Base-by-base conservation (phyloP, 2,113 vertebrate genomes). In the Grammatotria lemairii region DNA sequence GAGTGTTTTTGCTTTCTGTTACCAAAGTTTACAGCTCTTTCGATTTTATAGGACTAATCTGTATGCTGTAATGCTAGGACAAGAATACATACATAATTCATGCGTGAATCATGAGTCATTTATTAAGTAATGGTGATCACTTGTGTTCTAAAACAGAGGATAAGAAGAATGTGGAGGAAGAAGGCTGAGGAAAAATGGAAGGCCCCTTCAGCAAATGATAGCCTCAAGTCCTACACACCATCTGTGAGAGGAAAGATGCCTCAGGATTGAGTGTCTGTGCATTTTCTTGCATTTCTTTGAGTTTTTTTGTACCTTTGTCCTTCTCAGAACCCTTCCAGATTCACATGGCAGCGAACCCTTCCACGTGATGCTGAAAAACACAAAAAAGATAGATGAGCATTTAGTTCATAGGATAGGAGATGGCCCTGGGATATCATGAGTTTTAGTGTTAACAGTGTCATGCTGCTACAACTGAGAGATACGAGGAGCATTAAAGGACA, bases 181-280 rank as follows among this genome's bases (percentile, higher is more conserved):
- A 82, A 58, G 53, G 51, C n/a, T 14, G 54, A 81, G 80, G 17
- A 85, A 81, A 51, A 90, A 82, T 85, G 79, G 60, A 90, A 88
- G 57, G 81, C 7, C 90, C 93, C 87, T 83, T 35, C 4, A 84
- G 92, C 88, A 75, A 85, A 84, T 85, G 73, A 90, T 57, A 68
- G 87, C 93, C 86, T 82, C 88, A 80, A 92, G 92, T 81, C 87
- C 51, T 86, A 8, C 8, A 17, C 78, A 51, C 95, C 94, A 95
- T 95, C 93, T 95, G 95, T 85, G 89, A 88, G 79, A 78, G 93
- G 92, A 94, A 89, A 90, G 81, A 89, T 38, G 94, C 95, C 93
- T 17, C 26, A 81, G 91, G 93, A 86, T 35, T 80, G 73, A 92
- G 81, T 86, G 26, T 49, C 35, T 75, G 78, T 93, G 82, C 85